phyloP scores from a whole-genome alignment of 2,797 vertebrate genomes.

The Sarcoramphus papa region DNA sequence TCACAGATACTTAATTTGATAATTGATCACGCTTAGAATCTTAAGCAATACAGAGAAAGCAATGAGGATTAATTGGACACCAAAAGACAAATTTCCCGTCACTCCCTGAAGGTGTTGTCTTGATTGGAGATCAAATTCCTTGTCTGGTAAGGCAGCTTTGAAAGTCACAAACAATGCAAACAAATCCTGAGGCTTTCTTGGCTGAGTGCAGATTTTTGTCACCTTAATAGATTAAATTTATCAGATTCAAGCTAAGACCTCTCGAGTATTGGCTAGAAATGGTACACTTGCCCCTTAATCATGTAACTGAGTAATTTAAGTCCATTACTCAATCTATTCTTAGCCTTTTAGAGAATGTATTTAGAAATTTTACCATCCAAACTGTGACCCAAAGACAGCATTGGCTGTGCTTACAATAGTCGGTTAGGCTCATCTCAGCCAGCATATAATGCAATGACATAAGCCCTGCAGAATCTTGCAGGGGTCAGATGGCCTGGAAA shows the following conservation, averaged over 20 bases:
- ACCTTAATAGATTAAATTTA: background rate
- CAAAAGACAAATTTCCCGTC: background rate
- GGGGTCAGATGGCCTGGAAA: constrained; percentile 3
- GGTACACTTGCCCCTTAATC: background rate
- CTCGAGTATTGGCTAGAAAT: background rate
- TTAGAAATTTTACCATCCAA: background rate
- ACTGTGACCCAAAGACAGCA: background rate
- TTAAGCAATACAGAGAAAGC: background rate
- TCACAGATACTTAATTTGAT: background rate
- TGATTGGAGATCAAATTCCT: background rate
- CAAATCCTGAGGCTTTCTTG: background rate
- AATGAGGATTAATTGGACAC: background rate
- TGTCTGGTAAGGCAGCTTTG: background rate
- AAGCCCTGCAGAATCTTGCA: background rate
- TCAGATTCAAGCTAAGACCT: background rate
- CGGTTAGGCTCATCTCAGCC: background rate
- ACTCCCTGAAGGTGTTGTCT: background rate
- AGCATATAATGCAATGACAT: background rate
- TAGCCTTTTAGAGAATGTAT: background rate
- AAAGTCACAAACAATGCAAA: background rate
- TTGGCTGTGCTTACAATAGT: background rate
- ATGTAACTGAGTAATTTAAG: background rate
- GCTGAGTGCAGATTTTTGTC: background rate
- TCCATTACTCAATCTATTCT: background rate
- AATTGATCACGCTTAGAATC: background rate